A percentile compares a stretch with the other conserved stretches of the same genome.
Evolutionary conservation across 2,797 vertebrate genomes (phyloP).

Genomic region (Platalea minor): DNA sequence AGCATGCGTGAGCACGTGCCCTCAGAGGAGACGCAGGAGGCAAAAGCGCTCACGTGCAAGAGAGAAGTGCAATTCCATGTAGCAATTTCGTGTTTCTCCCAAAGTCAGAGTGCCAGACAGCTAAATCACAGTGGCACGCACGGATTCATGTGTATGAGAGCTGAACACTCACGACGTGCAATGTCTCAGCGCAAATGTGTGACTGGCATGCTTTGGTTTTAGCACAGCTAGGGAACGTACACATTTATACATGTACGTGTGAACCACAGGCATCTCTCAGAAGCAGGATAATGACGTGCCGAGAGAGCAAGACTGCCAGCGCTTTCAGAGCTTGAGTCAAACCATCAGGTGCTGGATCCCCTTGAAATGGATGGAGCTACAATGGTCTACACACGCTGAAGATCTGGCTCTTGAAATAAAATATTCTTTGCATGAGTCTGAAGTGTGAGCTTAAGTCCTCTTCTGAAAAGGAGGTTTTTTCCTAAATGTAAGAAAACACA

Average conservation of each 20-base stretch:
- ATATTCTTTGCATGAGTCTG: not conserved
- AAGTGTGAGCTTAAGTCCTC: not conserved
- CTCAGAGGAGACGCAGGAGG: not conserved
- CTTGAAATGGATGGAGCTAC: not conserved
- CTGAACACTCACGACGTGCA: rapidly evolving
- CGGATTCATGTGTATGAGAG: not conserved
- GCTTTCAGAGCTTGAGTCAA: not conserved
- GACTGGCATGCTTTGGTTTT: not conserved
- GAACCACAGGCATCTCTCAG: not conserved
- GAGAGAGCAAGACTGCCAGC: not conserved
- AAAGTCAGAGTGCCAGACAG: not conserved
- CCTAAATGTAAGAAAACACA: not conserved
- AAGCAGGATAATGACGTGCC: not conserved
- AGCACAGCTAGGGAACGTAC: not conserved
- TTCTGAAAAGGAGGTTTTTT: not conserved
- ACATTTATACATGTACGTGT: not conserved
- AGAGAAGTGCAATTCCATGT: not conserved
- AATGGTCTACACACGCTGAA: not conserved
- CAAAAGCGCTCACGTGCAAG: not conserved
- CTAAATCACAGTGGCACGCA: rapidly evolving
- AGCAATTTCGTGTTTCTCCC: not conserved
- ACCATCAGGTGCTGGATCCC: not conserved
- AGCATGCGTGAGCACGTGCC: rapidly evolving
- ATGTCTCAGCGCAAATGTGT: not conserved
- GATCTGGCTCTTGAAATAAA: not conserved